Conservation (phyloP, 2,113 vertebrate species). For the Sander vitreus region DNA sequence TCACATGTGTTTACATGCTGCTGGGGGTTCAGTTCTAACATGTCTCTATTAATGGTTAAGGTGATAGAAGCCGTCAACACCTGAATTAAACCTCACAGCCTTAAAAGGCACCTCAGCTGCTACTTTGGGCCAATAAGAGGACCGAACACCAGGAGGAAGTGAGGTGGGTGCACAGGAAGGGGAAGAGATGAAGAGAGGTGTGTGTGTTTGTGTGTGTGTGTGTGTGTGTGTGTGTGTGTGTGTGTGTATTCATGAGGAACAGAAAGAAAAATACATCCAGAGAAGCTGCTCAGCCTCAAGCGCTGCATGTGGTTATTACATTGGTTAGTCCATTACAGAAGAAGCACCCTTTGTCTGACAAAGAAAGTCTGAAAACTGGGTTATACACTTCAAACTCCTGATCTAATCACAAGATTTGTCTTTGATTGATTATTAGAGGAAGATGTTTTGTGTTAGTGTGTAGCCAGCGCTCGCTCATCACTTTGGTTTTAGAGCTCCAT, state of each 20-base stretch:
- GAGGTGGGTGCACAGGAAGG: slow-evolving; percentile 67
- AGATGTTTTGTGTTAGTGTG: not conserved
- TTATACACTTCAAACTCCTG: slow-evolving; percentile 30
- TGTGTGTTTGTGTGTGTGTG: slow-evolving; percentile 17
- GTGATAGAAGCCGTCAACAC: slow-evolving; percentile 12
- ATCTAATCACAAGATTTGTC: slow-evolving; percentile 42
- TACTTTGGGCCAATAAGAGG: slow-evolving; percentile 52
- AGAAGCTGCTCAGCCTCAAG: slow-evolving; percentile 7
- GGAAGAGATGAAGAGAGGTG: slow-evolving; percentile 26
- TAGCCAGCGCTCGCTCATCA: not conserved
- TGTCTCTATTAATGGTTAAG: slow-evolving; percentile 24
- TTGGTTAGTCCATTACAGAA: slow-evolving; percentile 24
- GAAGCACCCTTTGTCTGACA: slow-evolving; percentile 25
- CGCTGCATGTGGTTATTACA: slow-evolving; percentile 35
- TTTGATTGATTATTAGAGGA: slow-evolving; percentile 1
- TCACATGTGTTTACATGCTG: not conserved
- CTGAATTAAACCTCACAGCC: slow-evolving; percentile 48
- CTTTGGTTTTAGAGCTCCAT: slow-evolving; percentile 22
- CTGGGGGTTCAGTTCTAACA: not conserved
- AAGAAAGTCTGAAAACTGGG: slow-evolving; percentile 35
- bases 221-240: slow-evolving; percentile 28
- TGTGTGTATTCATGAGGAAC: slow-evolving; percentile 42
- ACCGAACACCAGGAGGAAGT: slow-evolving; percentile 63
- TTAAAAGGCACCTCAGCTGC: slow-evolving; percentile 71
- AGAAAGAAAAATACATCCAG: slow-evolving; percentile 35